Percentiles rank a stretch among this genome's conserved stretches.
phyloP scores from a whole-genome alignment of 2,797 vertebrate genomes.

The Columba guinea region DNA sequence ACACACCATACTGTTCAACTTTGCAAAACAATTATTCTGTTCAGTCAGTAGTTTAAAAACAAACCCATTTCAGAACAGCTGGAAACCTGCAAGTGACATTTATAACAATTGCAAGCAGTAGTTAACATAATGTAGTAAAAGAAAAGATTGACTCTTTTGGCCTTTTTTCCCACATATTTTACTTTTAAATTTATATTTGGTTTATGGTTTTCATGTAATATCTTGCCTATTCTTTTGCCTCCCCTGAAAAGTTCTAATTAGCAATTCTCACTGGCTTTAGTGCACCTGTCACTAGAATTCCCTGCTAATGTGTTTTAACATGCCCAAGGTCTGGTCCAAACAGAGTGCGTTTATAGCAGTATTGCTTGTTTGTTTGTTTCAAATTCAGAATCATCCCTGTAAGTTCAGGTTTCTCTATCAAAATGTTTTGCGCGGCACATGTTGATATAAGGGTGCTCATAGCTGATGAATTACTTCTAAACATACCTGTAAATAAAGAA shows the following conservation, averaged over 20 bases:
- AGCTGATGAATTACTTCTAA: not conserved
- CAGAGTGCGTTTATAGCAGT: not conserved
- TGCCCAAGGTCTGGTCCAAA: not conserved
- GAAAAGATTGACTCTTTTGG: not conserved
- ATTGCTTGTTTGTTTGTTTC: not conserved
- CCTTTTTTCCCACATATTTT: slow-evolving; percentile 9
- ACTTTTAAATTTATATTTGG: slow-evolving; percentile 4
- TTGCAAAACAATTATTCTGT: slow-evolving; percentile 64
- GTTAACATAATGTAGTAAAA: slow-evolving; percentile 51
- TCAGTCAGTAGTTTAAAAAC: slow-evolving; percentile 58
- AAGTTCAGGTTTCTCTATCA: not conserved
- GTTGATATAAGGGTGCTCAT: not conserved
- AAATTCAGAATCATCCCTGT: not conserved
- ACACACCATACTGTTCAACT: not conserved
- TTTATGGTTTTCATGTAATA: slow-evolving; percentile 17
- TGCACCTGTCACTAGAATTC: not conserved
- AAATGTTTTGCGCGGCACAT: not conserved
- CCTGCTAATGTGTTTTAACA: not conserved
- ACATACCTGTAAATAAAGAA: not conserved
- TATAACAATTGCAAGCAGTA: slow-evolving; percentile 23
- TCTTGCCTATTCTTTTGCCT: slow-evolving; percentile 6
- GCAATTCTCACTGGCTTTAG: not conserved
- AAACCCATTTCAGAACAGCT: slow-evolving; percentile 61
- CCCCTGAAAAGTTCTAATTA: slow-evolving; percentile 27
- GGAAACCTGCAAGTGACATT: slow-evolving; percentile 58